Percentiles rank a stretch among this genome's conserved stretches.
phyloP scores from a whole-genome alignment of 2,888 invertebrate species.

The Coronaproctus castanopsis region DNA sequence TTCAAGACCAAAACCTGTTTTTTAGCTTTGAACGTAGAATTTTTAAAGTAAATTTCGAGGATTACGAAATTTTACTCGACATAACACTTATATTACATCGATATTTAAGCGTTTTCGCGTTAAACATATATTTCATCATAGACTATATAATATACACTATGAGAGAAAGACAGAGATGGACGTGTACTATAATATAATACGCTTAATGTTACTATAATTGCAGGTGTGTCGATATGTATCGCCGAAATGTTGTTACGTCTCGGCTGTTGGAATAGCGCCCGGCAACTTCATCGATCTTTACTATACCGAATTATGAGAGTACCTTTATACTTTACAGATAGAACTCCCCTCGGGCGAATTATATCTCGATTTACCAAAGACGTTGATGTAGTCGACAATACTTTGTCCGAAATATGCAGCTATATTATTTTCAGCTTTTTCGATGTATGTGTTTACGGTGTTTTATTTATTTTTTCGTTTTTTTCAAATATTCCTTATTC shows the following conservation, averaged over 20 bases:
- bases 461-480: conserved; percentile 2
- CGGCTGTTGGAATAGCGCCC: conserved; percentile 40
- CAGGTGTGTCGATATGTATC: background rate
- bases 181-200: too few relatives aligned
- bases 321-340: conserved; percentile 32
- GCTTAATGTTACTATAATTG: too few relatives aligned
- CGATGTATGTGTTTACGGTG: conserved; percentile 20
- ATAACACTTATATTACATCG: too few relatives aligned
- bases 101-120: too few relatives aligned
- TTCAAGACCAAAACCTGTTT: too few relatives aligned
- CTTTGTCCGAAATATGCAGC: conserved; percentile 35
- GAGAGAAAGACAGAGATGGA: too few relatives aligned
- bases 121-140: too few relatives aligned
- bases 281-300: conserved; percentile 14
- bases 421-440: conserved; percentile 21
- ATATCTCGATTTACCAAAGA: conserved; percentile 32
- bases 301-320: conserved; percentile 32
- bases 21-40: too few relatives aligned
- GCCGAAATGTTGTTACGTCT: conserved; percentile 31
- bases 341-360: conserved; percentile 32
- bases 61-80: too few relatives aligned
- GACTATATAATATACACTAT: too few relatives aligned
- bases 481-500: background rate
- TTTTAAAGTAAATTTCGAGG: too few relatives aligned
- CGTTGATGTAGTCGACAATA: conserved; percentile 44